Evolutionary conservation across 2,113 vertebrate genomes (phyloP).

Genomic region (Lophochroa leadbeateri): DNA sequence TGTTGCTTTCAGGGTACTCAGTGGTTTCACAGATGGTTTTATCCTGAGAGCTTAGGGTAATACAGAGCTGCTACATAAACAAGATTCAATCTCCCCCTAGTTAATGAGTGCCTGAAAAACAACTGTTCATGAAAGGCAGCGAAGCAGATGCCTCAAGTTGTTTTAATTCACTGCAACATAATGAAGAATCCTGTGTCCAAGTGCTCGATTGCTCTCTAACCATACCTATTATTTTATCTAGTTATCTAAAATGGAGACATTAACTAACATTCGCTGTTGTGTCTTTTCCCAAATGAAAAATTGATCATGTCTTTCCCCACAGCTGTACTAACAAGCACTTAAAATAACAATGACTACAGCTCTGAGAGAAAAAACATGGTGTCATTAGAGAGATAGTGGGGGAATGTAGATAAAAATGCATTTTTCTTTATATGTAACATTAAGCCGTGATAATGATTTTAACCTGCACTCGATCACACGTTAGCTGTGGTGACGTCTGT

Average conservation of each 20-base stretch:
- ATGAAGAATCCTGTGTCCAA: not conserved
- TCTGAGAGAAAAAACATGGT: conserved; percentile 24
- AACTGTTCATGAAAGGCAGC: not conserved
- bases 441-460: conserved; percentile 59
- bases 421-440: conserved; percentile 62
- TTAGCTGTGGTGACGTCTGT: conserved; percentile 27
- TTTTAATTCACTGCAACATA: not conserved
- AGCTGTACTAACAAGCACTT: conserved; percentile 66
- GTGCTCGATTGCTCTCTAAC: not conserved
- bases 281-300: conserved; percentile 56
- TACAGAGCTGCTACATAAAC: not conserved
- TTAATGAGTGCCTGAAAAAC: not conserved
- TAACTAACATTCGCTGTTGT: not conserved
- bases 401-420: conserved; percentile 63
- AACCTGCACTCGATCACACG: conserved; percentile 45
- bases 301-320: conserved; percentile 29
- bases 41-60: not conserved
- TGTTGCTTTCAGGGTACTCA: accelerated
- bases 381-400: conserved; percentile 39
- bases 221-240: conserved; percentile 23
- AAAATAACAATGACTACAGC: conserved; percentile 60
- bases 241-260: conserved; percentile 20
- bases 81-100: not conserved
- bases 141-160: not conserved
- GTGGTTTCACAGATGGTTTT: accelerated